These are phyloP conservation scores for Anastatus disparis DNA, from an alignment of 1,140 invertebrate genomes.

Conservation along the genomic window DNA sequence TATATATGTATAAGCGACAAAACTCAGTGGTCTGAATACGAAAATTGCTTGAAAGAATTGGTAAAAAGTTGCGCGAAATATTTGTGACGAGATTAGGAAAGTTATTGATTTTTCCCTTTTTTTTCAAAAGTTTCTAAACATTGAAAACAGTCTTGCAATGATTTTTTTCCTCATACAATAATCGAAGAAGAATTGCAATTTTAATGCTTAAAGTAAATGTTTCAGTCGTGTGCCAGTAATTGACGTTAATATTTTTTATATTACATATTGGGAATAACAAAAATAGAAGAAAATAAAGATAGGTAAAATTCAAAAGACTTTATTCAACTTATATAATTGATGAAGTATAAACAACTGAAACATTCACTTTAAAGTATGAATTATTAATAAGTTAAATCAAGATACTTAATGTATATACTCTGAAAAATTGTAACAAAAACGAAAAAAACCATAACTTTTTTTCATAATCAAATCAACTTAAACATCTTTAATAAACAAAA, in stretches of 20 bases:
- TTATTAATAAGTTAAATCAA: constrained; percentile 21
- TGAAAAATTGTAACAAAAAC: constrained; percentile 23
- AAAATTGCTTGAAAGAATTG: constrained; percentile 24
- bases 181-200: constrained; percentile 28
- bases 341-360: constrained; percentile 14
- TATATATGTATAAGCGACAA: constrained; percentile 27
- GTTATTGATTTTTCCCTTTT: constrained; percentile 26
- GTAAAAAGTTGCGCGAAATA: constrained; percentile 37
- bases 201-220: constrained; percentile 27
- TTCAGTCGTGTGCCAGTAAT: constrained; percentile 28
- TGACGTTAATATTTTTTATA: constrained; percentile 11
- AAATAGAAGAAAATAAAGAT: constrained; percentile 6
- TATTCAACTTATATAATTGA: not conserved
- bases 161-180: constrained; percentile 24
- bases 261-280: constrained; percentile 18
- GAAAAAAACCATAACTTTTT: constrained; percentile 13
- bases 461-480: constrained; percentile 1
- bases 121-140: constrained; percentile 32
- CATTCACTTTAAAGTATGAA: constrained; percentile 16
- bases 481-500: constrained; percentile 13
- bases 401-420: constrained; percentile 11
- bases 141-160: constrained; percentile 38
- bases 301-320: not conserved
- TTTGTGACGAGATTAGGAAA: constrained; percentile 39
- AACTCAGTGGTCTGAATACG: constrained; percentile 26